phyloP scores from a whole-genome alignment of 1,140 invertebrate species.

The Brachionus asplanchnoidis region DNA sequence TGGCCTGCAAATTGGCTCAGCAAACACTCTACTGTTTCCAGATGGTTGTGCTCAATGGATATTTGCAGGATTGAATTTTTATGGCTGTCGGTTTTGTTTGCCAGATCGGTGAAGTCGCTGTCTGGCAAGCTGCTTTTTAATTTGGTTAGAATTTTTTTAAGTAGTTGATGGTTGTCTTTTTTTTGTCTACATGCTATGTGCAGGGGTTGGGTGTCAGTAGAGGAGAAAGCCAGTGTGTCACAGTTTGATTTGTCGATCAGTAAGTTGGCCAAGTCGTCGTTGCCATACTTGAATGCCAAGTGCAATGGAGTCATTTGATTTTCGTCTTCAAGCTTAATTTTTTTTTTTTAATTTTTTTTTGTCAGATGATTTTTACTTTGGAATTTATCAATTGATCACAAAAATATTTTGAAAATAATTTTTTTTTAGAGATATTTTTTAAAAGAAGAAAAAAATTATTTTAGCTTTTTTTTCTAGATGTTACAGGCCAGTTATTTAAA shows the following conservation, averaged over 20 bases:
- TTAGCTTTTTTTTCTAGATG: too few relatives aligned
- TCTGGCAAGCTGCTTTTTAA: neutral
- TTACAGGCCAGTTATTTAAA: too few relatives aligned
- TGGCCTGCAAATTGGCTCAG: neutral
- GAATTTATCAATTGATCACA: too few relatives aligned
- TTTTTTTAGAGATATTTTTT: too few relatives aligned
- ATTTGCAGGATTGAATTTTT: neutral
- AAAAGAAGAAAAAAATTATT: too few relatives aligned
- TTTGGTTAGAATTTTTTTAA: conserved; percentile 19
- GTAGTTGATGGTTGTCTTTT: conserved; percentile 1
- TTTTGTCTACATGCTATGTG: conserved; percentile 24
- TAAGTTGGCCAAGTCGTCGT: neutral
- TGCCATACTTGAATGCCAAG: conserved; percentile 16
- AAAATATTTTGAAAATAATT: too few relatives aligned
- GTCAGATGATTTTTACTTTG: too few relatives aligned
- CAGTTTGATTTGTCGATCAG: neutral
- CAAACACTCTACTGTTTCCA: neutral
- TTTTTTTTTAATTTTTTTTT: too few relatives aligned
- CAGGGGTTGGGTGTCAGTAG: neutral
- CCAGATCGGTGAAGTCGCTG: neutral
- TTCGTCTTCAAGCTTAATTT: neutral
- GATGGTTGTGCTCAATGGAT: conserved; percentile 26
- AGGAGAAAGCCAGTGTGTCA: neutral
- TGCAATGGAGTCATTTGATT: conserved; percentile 9
- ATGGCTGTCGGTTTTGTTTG: neutral